Percentiles rank a stretch among this genome's conserved stretches.
These are phyloP conservation scores for Pseudococcus longispinus DNA, from an alignment of 2,888 invertebrate genomes.

Conservation along the genomic window DNA sequence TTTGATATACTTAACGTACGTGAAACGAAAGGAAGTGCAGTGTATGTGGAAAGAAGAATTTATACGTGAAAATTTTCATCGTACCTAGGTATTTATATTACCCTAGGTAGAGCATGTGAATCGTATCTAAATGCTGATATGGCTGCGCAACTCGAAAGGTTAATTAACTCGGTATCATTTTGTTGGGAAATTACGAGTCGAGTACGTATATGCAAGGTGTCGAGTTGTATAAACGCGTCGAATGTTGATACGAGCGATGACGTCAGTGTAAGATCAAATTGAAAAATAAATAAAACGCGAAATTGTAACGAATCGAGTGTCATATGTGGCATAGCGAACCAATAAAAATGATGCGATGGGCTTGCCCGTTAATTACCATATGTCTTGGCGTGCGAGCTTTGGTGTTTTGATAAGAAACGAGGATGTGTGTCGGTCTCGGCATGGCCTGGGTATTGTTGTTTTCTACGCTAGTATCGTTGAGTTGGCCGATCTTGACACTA, in stretches of 20 bases:
- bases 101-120: background rate
- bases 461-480: background rate
- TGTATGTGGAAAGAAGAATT: background rate
- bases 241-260: background rate
- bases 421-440: background rate
- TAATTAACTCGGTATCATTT: background rate
- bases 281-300: background rate
- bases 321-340: background rate
- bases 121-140: background rate
- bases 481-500: slow-evolving; percentile 2
- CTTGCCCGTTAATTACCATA: too few species aligned
- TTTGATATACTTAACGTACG: background rate
- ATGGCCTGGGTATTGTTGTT: background rate
- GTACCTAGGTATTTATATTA: background rate
- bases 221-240: background rate
- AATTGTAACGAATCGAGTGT: background rate
- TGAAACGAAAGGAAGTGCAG: background rate
- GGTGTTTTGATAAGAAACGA: background rate
- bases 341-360: background rate
- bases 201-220: background rate
- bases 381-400: background rate
- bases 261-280: background rate
- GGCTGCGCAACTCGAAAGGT: background rate
- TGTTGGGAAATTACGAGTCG: background rate
- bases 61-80: background rate